Evolutionary conservation across 2,113 vertebrate species (phyloP).

Genomic region (Gopherus evgoodei): DNA sequence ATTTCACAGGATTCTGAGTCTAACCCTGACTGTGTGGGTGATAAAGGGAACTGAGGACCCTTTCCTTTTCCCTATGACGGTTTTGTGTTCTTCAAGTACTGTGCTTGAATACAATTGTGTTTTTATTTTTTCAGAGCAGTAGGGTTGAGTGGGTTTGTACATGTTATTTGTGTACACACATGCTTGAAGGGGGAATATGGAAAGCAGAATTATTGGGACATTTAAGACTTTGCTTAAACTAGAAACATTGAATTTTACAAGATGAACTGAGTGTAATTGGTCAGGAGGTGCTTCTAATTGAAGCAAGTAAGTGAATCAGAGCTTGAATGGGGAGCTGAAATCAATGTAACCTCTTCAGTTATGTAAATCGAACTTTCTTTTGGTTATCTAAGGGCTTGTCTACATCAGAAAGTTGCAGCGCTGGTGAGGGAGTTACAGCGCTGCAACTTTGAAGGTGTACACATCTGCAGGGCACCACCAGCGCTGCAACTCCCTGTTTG

Average conservation of each 20-base stretch:
- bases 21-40: neutral
- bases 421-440: no score
- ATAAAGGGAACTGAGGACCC: neutral
- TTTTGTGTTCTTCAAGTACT: neutral
- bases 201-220: neutral
- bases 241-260: neutral
- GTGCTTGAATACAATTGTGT: neutral
- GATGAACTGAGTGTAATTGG: neutral
- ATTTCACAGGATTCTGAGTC: neutral
- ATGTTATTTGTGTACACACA: neutral
- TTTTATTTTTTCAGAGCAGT: neutral
- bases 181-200: neutral
- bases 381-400: neutral
- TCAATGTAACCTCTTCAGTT: slow-evolving; percentile 8
- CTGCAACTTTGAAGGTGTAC: no score
- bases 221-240: neutral
- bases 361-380: neutral
- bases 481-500: no score
- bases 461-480: no score
- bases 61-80: neutral
- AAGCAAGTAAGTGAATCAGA: neutral
- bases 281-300: neutral
- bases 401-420: no score
- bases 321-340: neutral
- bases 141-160: neutral